Percentiles rank a stretch among this genome's conserved stretches.
Evolutionary conservation across 2,797 vertebrate genomes (phyloP).

Genomic region (Naso thynnoides): DNA sequence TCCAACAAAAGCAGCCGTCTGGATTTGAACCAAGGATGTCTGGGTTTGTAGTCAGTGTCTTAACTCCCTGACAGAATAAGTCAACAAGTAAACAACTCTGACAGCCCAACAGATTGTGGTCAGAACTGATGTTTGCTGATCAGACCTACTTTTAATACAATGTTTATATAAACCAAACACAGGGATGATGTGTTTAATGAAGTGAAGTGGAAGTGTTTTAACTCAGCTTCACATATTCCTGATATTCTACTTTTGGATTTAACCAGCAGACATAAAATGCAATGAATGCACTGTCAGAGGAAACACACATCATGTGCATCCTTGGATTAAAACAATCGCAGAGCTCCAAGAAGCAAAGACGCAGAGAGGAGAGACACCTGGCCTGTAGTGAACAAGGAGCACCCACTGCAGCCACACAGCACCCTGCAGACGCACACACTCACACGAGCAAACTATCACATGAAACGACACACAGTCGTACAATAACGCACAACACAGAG

Average conservation of each 20-base stretch:
- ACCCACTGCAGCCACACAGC: slow-evolving; percentile 48
- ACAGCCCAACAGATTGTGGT: neutral
- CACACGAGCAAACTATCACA: slow-evolving; percentile 6
- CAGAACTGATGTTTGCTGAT: too few species aligned
- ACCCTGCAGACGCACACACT: neutral
- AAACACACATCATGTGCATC: slow-evolving; percentile 31
- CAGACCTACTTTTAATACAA: too few species aligned
- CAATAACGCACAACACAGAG: neutral
- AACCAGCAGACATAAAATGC: slow-evolving; percentile 4
- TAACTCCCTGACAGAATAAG: neutral
- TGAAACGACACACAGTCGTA: slow-evolving; percentile 10
- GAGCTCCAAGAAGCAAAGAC: slow-evolving; percentile 38
- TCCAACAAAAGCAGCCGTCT: neutral
- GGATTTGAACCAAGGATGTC: neutral
- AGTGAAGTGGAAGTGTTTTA: too few species aligned
- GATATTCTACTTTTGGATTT: slow-evolving; percentile 10
- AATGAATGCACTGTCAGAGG: neutral
- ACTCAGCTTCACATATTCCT: too few species aligned
- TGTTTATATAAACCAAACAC: too few species aligned
- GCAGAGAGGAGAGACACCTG: slow-evolving; percentile 57
- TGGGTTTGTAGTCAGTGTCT: neutral
- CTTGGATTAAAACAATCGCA: slow-evolving; percentile 57
- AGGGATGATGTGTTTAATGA: too few species aligned
- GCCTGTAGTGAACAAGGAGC: slow-evolving; percentile 59
- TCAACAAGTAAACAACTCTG: neutral